Base-by-base conservation (phyloP, 2,797 vertebrate genomes). In the Liparis tanakae region DNA sequence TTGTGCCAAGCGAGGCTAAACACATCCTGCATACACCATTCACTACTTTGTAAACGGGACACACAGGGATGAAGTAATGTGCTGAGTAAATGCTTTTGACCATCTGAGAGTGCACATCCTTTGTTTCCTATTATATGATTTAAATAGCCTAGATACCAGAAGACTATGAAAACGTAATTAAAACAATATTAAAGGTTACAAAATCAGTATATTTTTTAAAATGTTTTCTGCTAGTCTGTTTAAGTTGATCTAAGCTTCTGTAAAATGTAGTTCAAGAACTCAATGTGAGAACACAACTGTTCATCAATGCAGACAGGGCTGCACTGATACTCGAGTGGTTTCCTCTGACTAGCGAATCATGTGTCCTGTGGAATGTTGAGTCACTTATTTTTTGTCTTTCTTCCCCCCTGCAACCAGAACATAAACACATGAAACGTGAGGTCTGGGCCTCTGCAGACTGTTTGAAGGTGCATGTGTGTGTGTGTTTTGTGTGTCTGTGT, bases 371-470 rank as follows among this genome's bases (percentile, higher is more conserved):
- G 84, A 87, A 90, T 90, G 74, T 69, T 58, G 10, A 66, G 13
- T 34, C 65, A 51, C 30, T 64, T 67, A 44, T 67, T 67, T 41
- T 54, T 15, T 17, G 12, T 17, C 34, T 56, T 10, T 41, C 39
- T 41, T 41, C 10, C 58, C 71, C 53, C 22, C 37, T 69, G 41
- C 36, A 70, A 48, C 43, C 36, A 81, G 57, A 86, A 86, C 87
- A 86, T 87, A 89, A 91, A 89, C 76, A 84, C 43, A 70, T 71
- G 80, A 83, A 83, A 86, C 22, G 48, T 85, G 82, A 88, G 70
- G 67, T 82, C 77, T 69, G 44, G 54, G 37, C 50, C 67, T 70
- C 55, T 46, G 50, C 62, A 79, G 43, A 64, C 61, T 56, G 36
- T 70, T 74, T 54, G 66, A 68, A 36, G 48, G 50, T 53, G 44